Conservation (phyloP, 2,888 invertebrate species). For the Odontocolon sp. region DNA sequence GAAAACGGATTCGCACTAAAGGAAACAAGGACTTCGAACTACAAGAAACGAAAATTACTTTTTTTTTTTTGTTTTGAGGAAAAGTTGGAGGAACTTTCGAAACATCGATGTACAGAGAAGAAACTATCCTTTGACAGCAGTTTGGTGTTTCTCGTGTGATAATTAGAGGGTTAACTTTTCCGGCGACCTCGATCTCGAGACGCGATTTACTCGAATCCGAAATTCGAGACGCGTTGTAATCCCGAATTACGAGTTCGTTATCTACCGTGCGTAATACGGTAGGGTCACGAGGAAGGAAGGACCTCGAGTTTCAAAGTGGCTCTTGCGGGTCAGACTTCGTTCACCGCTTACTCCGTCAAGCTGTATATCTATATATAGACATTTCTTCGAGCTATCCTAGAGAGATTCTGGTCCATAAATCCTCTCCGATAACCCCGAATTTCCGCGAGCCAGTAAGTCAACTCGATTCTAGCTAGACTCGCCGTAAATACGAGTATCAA, state of each 20-base stretch:
- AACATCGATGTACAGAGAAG: slow-evolving; percentile 20
- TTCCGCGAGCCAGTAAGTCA: background rate
- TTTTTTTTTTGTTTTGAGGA: background rate
- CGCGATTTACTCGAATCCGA: slow-evolving; percentile 13
- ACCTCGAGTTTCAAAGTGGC: slow-evolving; percentile 54
- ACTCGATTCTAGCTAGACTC: background rate
- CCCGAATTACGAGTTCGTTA: slow-evolving; percentile 26
- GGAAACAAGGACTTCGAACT: background rate
- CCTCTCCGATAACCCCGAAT: slow-evolving; percentile 27
- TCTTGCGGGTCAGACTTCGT: slow-evolving; percentile 1
- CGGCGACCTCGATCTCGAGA: background rate
- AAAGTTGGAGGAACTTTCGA: background rate
- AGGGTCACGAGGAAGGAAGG: slow-evolving; percentile 13
- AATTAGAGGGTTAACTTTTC: slow-evolving; percentile 45
- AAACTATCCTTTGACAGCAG: slow-evolving; percentile 22
- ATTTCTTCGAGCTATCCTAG: background rate
- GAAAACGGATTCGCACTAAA: background rate
- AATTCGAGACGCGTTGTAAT: slow-evolving; percentile 35
- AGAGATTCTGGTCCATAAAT: slow-evolving; percentile 35
- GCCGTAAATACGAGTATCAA: background rate
- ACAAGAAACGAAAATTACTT: background rate
- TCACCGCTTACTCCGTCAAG: slow-evolving; percentile 25
- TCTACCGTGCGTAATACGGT: background rate
- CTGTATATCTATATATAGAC: too few relatives aligned
- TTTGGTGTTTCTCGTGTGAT: slow-evolving; percentile 23